phyloP scores from a whole-genome alignment of 2,888 invertebrate species.

The Aleiodes testaceus region DNA sequence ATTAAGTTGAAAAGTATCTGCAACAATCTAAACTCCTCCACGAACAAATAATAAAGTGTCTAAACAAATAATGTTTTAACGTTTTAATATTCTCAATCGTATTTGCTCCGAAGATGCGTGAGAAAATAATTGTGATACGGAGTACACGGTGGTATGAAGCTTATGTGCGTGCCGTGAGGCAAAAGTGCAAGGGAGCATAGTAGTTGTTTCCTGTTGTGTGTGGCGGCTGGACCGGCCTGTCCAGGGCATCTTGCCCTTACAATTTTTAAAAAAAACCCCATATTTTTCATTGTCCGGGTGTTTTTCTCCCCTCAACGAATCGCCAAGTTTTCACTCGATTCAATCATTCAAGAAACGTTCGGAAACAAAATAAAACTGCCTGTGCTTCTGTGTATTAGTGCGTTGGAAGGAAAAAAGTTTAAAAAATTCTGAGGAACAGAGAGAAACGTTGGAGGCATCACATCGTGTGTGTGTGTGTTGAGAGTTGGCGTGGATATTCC shows the following conservation, averaged over 20 bases:
- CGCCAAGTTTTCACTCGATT: no score
- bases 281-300: not conserved
- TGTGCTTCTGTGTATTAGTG: no score
- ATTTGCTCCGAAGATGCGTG: conserved; percentile 39
- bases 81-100: no score
- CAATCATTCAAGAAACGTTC: no score
- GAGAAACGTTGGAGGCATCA: conserved; percentile 20
- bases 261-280: no score
- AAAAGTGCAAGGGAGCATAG: conserved; percentile 52
- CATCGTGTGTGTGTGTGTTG: conserved; percentile 49
- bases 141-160: conserved; percentile 44
- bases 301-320: not conserved
- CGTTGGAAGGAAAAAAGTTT: not conserved
- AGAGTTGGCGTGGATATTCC: conserved; percentile 19
- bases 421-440: not conserved
- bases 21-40: conserved; percentile 3
- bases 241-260: conserved; percentile 9
- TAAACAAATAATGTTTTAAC: no score
- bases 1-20: conserved; percentile 5
- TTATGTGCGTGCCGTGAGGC: conserved; percentile 48
- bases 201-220: conserved; percentile 48
- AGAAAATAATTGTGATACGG: conserved; percentile 38
- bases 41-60: not conserved
- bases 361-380: no score
- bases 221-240: conserved; percentile 53